Evolutionary conservation across 2,797 vertebrate genomes (phyloP).

Genomic region (Crax fasciolata): DNA sequence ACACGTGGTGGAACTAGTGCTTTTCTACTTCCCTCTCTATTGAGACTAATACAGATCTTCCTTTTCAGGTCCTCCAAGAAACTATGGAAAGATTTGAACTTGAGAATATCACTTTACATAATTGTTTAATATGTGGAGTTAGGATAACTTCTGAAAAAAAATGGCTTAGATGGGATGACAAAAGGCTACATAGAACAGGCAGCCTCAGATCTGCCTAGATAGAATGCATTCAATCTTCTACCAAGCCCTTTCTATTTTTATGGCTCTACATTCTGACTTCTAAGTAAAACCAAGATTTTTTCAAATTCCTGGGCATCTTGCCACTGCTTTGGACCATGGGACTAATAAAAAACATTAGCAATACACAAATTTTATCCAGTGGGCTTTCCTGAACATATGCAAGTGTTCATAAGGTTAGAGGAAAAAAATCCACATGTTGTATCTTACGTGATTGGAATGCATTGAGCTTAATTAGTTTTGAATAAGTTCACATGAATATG

Average conservation of each 20-base stretch:
- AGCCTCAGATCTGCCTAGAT: slow-evolving; percentile 20
- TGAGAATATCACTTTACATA: not conserved
- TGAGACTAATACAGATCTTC: not conserved
- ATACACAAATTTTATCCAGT: slow-evolving; percentile 85
- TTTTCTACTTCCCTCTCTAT: not conserved
- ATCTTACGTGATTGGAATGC: slow-evolving; percentile 52
- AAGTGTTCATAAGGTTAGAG: slow-evolving; percentile 78
- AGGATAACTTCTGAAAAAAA: not conserved
- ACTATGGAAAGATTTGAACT: not conserved
- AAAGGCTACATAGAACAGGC: not conserved
- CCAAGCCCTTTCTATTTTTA: slow-evolving; percentile 66
- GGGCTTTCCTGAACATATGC: slow-evolving; percentile 84
- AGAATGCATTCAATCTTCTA: slow-evolving; percentile 49
- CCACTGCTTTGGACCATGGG: slow-evolving; percentile 77
- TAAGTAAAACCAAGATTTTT: slow-evolving; percentile 81
- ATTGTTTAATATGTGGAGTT: not conserved
- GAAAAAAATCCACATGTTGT: slow-evolving; percentile 67
- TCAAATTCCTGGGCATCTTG: slow-evolving; percentile 81
- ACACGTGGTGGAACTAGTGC: not conserved
- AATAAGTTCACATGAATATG: slow-evolving; percentile 27
- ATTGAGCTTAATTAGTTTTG: slow-evolving; percentile 9
- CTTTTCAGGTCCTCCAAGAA: not conserved
- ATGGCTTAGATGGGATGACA: not conserved
- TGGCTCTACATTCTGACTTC: slow-evolving; percentile 67
- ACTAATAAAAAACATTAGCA: slow-evolving; percentile 86